These are phyloP conservation scores for Ascaphus truei DNA, from an alignment of 2,113 vertebrate species.

Conservation along the genomic window DNA sequence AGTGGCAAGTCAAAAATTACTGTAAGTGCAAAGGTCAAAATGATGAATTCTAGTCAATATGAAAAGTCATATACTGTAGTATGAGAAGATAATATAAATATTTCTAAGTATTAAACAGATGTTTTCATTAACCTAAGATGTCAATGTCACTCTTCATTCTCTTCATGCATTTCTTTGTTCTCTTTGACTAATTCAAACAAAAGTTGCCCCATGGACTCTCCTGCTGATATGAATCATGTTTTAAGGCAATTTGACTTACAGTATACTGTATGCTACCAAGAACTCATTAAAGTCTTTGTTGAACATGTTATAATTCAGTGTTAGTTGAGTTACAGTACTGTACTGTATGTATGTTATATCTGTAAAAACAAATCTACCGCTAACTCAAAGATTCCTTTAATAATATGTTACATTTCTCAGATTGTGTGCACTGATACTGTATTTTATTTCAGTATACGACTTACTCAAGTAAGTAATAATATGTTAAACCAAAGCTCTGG, in stretches of 20 bases:
- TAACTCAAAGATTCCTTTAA: background rate
- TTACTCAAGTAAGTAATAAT: no score
- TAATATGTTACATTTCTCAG: no score
- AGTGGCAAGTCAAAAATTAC: background rate
- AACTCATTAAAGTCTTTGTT: background rate
- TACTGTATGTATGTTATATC: background rate
- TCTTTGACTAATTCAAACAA: constrained; percentile 3
- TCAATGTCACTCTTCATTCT: background rate
- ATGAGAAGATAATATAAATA: constrained; percentile 6
- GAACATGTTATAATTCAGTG: background rate
- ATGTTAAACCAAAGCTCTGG: no score
- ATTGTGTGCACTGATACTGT: no score
- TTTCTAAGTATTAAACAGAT: background rate
- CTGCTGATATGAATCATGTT: constrained; percentile 12
- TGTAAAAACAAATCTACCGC: constrained; percentile 10
- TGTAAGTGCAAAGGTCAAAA: background rate
- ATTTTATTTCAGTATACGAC: no score
- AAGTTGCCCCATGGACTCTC: constrained; percentile 4
- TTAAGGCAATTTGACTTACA: background rate
- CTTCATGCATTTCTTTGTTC: background rate
- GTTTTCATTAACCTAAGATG: constrained; percentile 16
- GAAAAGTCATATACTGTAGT: background rate
- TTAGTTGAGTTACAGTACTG: no score
- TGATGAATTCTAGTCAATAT: background rate
- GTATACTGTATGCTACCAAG: background rate